Conservation (phyloP, 1,140 invertebrate species). For the Potamilus streckersoni region DNA sequence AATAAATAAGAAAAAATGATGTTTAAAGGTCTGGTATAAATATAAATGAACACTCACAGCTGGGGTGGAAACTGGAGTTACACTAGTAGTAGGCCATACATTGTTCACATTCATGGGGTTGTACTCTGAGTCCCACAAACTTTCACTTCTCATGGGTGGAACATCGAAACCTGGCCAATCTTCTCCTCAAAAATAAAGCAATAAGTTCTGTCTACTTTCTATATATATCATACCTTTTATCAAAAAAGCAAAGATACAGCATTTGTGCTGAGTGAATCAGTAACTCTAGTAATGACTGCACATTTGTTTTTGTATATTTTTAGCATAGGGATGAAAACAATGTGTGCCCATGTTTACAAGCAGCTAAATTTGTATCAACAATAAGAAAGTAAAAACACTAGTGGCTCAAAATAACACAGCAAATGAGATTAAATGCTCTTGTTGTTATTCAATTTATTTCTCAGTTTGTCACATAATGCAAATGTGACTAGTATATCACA, state of each 20-base stretch:
- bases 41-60: constrained; percentile 7
- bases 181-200: constrained; percentile 37
- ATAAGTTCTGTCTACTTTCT: not conserved
- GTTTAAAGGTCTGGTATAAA: no score
- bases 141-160: constrained; percentile 54
- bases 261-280: not conserved
- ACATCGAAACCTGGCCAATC: constrained; percentile 65
- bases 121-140: constrained; percentile 60
- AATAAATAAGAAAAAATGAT: constrained; percentile 2
- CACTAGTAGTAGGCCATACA: constrained; percentile 43
- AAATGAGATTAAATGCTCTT: no score
- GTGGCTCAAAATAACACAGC: no score
- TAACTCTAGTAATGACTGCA: not conserved
- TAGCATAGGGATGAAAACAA: not conserved
- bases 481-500: no score
- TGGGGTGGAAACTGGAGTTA: constrained; percentile 30
- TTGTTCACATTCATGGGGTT: constrained; percentile 46
- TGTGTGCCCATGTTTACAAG: not conserved
- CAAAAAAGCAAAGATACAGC: not conserved
- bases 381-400: no score
- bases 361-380: not conserved
- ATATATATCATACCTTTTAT: not conserved
- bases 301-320: not conserved
- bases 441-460: no score
- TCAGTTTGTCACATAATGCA: no score